Conservation (phyloP, 1,140 invertebrate species). For the Bombus terrestris region DNA sequence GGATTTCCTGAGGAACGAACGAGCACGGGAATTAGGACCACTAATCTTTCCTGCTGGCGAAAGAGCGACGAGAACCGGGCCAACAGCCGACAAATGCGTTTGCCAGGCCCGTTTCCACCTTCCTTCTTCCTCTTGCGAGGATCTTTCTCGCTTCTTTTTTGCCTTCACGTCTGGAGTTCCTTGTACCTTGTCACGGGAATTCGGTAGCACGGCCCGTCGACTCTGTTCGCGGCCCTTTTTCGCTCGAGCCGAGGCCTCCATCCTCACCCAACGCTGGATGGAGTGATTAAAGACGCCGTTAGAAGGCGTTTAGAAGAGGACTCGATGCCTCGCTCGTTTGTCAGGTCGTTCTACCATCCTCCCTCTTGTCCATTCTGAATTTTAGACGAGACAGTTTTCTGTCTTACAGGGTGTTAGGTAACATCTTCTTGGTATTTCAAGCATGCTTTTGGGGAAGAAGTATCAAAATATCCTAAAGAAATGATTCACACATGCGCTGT, state of each 20-base stretch:
- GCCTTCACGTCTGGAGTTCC: slow-evolving; percentile 36
- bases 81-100: slow-evolving; percentile 81
- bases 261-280: not conserved
- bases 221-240: slow-evolving; percentile 37
- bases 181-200: slow-evolving; percentile 63
- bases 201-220: slow-evolving; percentile 62
- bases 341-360: not conserved
- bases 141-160: slow-evolving; percentile 29
- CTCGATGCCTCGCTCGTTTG: slow-evolving; percentile 15
- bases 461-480: not conserved
- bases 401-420: not conserved
- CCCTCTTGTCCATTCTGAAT: not conserved
- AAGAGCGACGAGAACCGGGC: slow-evolving; percentile 68
- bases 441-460: accelerated
- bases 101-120: slow-evolving; percentile 67
- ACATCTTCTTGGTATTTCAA: not conserved
- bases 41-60: slow-evolving; percentile 75
- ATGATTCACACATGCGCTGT: no score
- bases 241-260: not conserved
- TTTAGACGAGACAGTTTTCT: not conserved
- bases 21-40: slow-evolving; percentile 56
- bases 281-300: slow-evolving; percentile 47
- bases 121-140: slow-evolving; percentile 34
- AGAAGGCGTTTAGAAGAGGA: slow-evolving; percentile 28
- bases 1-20: slow-evolving; percentile 47